Percentiles rank a stretch among this genome's conserved stretches.
Evolutionary conservation across 64 coral and sea anemone species (phyloP).

Genomic region (Stylophora pistillata): DNA sequence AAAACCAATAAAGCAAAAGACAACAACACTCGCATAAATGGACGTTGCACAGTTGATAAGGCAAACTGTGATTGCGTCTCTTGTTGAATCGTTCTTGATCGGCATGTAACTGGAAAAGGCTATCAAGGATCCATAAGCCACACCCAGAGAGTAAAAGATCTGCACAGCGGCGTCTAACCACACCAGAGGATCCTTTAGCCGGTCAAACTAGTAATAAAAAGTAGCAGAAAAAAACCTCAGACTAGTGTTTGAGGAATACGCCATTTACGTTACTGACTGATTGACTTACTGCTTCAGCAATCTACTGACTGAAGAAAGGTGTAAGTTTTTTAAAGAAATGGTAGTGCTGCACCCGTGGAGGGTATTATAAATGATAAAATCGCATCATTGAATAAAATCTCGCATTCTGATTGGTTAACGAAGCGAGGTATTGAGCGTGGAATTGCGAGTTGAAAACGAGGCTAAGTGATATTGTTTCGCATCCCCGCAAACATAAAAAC

Average conservation of each 20-base stretch:
- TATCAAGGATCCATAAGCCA: conserved; percentile 94
- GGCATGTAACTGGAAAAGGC: conserved; percentile 99
- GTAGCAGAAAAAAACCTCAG: not conserved
- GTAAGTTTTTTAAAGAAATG: too few species aligned
- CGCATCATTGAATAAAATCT: too few species aligned
- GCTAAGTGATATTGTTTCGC: too few species aligned
- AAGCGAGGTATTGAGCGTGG: too few species aligned
- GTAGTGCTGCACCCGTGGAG: too few species aligned
- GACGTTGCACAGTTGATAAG: conserved; percentile 93
- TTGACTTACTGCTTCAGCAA: too few species aligned
- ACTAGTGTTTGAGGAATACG: too few species aligned
- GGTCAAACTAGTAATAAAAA: conserved; percentile 66
- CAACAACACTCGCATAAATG: conserved; percentile 95
- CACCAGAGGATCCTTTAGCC: conserved; percentile 83
- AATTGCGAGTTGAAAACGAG: too few species aligned
- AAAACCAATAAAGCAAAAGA: conserved; percentile 92
- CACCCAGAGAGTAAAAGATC: conserved; percentile 96
- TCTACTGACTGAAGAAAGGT: too few species aligned
- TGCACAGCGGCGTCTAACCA: conserved; percentile 95
- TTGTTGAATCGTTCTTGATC: conserved; percentile 92
- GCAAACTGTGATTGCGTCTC: conserved; percentile 94
- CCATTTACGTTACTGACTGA: not conserved
- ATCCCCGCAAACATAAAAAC: too few species aligned
- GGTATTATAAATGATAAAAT: too few species aligned
- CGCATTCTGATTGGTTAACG: too few species aligned